phyloP scores from a whole-genome alignment of 2,113 vertebrate genomes.

The Murina feae region DNA sequence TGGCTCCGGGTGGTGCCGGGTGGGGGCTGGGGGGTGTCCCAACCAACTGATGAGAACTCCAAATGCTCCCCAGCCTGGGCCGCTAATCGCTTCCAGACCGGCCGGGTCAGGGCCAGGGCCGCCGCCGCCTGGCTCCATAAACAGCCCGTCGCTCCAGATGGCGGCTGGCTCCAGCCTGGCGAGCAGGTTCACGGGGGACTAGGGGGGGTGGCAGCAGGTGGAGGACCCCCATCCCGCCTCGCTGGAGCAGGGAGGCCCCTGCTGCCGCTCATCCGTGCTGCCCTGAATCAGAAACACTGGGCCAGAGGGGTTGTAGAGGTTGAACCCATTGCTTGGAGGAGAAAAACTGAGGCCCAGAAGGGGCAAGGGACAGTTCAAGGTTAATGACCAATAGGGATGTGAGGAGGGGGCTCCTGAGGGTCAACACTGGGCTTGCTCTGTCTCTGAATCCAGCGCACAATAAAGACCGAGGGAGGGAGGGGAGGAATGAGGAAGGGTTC shows the following conservation, averaged over 20 bases:
- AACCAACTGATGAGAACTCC: slow-evolving; percentile 82
- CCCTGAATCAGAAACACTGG: background rate
- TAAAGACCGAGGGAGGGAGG: background rate
- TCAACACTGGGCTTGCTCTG: rapidly evolving
- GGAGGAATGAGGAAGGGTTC: background rate
- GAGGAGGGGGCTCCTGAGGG: background rate
- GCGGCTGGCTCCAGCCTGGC: slow-evolving; percentile 99
- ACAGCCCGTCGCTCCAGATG: slow-evolving; percentile 99
- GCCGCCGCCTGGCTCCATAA: slow-evolving; percentile 99
- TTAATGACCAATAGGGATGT: background rate
- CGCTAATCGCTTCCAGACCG: slow-evolving; percentile 99
- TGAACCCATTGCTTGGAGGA: background rate
- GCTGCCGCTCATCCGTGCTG: rapidly evolving
- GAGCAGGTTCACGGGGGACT: slow-evolving; percentile 98
- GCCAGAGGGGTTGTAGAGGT: background rate
- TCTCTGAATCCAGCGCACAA: background rate
- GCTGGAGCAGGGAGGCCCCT: slow-evolving; percentile 8
- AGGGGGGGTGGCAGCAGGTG: slow-evolving; percentile 99
- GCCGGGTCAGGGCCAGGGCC: slow-evolving; percentile 98
- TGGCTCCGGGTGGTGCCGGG: background rate
- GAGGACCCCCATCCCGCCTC: slow-evolving; percentile 84
- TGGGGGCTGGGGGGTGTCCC: background rate
- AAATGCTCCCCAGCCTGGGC: slow-evolving; percentile 79
- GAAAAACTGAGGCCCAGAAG: slow-evolving; percentile 25
- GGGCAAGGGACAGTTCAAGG: background rate